A percentile compares a stretch with the other conserved stretches of the same genome.
Evolutionary conservation across 2,113 vertebrate species (phyloP).

Genomic region (Emydocephalus ijimae): DNA sequence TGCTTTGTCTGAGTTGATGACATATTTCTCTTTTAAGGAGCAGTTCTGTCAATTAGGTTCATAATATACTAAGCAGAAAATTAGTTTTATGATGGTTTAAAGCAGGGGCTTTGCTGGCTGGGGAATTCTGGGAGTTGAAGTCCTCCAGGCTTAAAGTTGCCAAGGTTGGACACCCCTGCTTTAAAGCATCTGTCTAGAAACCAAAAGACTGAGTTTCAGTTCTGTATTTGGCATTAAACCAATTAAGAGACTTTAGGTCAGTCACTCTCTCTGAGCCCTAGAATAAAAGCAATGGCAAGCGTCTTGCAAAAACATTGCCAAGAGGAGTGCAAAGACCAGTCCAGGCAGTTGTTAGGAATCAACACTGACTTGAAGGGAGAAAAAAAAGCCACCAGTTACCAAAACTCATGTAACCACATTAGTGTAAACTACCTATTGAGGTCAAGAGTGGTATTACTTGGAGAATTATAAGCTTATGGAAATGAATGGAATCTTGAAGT

Average conservation of each 20-base stretch:
- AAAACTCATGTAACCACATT: neutral
- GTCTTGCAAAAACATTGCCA: neutral
- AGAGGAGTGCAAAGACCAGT: neutral
- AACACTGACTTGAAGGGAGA: neutral
- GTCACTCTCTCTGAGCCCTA: neutral
- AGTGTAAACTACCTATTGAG: neutral
- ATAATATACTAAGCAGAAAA: neutral
- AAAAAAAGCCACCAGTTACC: neutral
- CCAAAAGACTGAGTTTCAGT: neutral
- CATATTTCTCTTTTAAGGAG: neutral
- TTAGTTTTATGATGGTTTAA: neutral
- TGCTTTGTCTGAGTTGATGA: neutral
- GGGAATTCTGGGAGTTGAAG: too few relatives aligned
- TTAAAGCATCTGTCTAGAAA: neutral
- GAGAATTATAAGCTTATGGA: neutral
- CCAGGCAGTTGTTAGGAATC: neutral
- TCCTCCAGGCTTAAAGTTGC: too few relatives aligned
- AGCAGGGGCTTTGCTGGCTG: too few relatives aligned
- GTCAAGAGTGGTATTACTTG: neutral
- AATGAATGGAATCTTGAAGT: neutral
- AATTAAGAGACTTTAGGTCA: neutral
- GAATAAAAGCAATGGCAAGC: neutral
- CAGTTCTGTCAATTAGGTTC: neutral
- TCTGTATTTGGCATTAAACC: neutral
- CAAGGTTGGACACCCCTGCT: too few relatives aligned